Percentiles rank a stretch among this genome's conserved stretches.
phyloP scores from a whole-genome alignment of 2,888 invertebrate species.

The Cryptocephalus primarius region DNA sequence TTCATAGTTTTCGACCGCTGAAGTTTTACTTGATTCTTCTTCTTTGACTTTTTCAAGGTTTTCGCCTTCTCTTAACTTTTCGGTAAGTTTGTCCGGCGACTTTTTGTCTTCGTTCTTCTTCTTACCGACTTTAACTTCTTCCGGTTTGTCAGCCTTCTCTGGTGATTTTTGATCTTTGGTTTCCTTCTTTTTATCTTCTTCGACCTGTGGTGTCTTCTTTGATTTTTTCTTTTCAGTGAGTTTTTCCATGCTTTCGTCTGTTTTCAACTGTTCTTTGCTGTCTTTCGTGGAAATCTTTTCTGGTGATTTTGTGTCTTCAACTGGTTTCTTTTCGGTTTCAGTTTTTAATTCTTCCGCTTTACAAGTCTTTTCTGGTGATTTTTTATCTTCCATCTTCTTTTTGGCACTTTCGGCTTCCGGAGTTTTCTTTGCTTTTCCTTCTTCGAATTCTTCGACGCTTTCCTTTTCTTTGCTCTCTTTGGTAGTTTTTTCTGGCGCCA shows the following conservation, averaged over 20 bases:
- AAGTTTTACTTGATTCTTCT: too few species aligned
- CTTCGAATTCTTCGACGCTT: constrained; percentile 10
- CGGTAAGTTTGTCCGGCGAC: too few species aligned
- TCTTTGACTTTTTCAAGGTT: too few species aligned
- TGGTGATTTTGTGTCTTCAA: background rate
- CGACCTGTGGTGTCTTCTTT: background rate
- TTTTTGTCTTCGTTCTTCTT: too few species aligned
- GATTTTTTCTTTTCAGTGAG: background rate
- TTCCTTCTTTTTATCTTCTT: background rate
- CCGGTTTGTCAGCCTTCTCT: too few species aligned
- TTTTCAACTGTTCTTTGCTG: background rate
- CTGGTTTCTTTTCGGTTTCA: background rate
- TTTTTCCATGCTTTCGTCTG: background rate
- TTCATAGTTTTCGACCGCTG: background rate
- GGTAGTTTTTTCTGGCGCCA: constrained; percentile 2
- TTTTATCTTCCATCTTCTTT: constrained; percentile 9
- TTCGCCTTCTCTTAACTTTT: too few species aligned
- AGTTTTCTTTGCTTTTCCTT: constrained; percentile 11
- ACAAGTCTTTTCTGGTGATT: constrained; percentile 10
- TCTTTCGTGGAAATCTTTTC: background rate
- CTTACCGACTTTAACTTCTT: background rate
- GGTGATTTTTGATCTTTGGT: constrained; percentile 3
- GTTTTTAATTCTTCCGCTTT: background rate
- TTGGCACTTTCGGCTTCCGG: constrained; percentile 15
- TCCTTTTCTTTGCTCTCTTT: constrained; percentile 14